Evolutionary conservation across 2,113 vertebrate genomes (phyloP).

Genomic region (Callipepla squamata): DNA sequence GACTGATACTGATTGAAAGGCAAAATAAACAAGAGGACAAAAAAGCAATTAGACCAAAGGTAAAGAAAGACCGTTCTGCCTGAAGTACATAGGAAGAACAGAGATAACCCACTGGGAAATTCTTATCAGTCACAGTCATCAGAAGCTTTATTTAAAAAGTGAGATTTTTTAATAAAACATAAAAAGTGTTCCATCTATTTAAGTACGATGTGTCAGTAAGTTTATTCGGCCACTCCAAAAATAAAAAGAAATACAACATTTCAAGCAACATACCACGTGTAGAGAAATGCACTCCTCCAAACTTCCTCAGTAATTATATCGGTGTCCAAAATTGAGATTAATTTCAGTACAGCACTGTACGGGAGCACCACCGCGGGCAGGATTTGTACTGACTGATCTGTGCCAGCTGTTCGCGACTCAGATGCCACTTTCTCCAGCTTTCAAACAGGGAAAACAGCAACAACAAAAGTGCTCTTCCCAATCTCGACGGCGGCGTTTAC

Average conservation of each 20-base stretch:
- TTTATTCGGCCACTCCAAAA: neutral
- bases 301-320: conserved; percentile 8
- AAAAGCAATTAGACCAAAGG: neutral
- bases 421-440: conserved; percentile 34
- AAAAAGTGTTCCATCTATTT: neutral
- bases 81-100: neutral
- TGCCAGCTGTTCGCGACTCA: conserved; percentile 40
- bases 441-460: conserved; percentile 5
- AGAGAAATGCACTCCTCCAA: neutral
- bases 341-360: conserved; percentile 6
- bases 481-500: neutral
- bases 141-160: neutral
- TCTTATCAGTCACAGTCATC: neutral
- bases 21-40: neutral
- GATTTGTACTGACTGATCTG: conserved; percentile 47
- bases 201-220: neutral
- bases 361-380: neutral
- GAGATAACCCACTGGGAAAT: neutral
- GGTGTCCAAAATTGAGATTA: neutral
- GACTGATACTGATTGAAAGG: conserved; percentile 19
- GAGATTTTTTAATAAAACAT: neutral
- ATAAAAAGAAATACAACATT: neutral
- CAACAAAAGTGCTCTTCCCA: conserved; percentile 1
- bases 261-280: neutral
- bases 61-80: neutral